A percentile compares a stretch with the other conserved stretches of the same genome.
Conservation (phyloP, 2,797 vertebrate genomes). For the Epinephelus awoara region DNA sequence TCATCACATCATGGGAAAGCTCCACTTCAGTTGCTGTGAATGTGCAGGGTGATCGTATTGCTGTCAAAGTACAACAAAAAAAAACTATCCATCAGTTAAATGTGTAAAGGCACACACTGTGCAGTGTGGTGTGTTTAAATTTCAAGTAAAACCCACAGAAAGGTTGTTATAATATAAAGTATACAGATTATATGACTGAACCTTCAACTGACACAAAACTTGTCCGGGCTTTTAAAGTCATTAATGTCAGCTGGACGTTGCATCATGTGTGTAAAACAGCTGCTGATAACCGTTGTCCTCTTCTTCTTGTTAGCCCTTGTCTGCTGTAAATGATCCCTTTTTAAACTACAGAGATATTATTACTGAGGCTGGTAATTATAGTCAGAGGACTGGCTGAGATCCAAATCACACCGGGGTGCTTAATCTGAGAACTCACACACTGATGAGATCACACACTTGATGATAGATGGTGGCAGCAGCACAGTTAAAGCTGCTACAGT, state of each 20-base stretch:
- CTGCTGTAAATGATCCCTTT: slow-evolving; percentile 56
- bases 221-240: neutral
- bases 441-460: slow-evolving; percentile 23
- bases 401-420: slow-evolving; percentile 32
- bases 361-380: slow-evolving; percentile 1
- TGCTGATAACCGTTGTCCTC: neutral
- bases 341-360: slow-evolving; percentile 38
- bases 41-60: slow-evolving; percentile 60
- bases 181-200: neutral
- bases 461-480: neutral
- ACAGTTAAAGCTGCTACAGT: neutral
- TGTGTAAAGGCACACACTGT: neutral
- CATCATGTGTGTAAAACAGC: neutral
- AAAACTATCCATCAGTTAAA: neutral
- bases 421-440: slow-evolving; percentile 41
- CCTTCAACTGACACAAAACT: neutral
- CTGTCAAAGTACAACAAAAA: slow-evolving; percentile 69
- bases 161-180: neutral
- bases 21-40: slow-evolving; percentile 51
- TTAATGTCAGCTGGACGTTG: slow-evolving; percentile 17
- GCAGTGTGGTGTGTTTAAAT: neutral
- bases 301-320: slow-evolving; percentile 20
- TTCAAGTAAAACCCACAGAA: neutral
- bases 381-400: slow-evolving; percentile 29
- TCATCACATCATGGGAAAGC: slow-evolving; percentile 73